phyloP scores from a whole-genome alignment of 2,888 invertebrate genomes.

The Malthinus flaveolus region DNA sequence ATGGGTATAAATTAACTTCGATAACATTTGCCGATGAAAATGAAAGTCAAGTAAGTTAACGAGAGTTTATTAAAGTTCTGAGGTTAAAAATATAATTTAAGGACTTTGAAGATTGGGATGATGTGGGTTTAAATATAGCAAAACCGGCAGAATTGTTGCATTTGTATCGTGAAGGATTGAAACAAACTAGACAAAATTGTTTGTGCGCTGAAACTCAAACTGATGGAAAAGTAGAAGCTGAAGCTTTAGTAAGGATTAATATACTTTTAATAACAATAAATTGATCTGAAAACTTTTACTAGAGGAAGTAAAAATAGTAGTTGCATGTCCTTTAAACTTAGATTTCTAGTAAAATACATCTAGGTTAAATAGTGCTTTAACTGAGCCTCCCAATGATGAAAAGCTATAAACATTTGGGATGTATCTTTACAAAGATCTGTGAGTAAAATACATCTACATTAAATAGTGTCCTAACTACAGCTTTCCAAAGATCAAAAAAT shows the following conservation, averaged over 20 bases:
- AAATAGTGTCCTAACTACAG: no score
- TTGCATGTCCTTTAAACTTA: no score
- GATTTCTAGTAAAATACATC: no score
- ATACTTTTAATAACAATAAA: constrained; percentile 12
- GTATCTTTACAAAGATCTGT: no score
- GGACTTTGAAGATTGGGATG: constrained; percentile 93
- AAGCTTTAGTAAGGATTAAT: constrained; percentile 5
- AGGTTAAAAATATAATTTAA: constrained; percentile 41
- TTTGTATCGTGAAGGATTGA: constrained; percentile 64
- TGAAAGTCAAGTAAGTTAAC: constrained; percentile 70
- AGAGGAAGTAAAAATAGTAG: no score
- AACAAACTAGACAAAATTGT: constrained; percentile 55
- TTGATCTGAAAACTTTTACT: no score
- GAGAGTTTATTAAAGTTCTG: neutral
- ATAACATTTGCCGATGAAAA: constrained; percentile 92
- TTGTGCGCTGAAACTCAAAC: constrained; percentile 56
- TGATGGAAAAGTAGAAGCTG: constrained; percentile 40
- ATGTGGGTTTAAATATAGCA: constrained; percentile 84
- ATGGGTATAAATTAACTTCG: constrained; percentile 83
- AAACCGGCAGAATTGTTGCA: constrained; percentile 76
- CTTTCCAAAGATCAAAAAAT: no score
- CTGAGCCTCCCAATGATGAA: no score
- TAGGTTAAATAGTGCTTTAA: no score
- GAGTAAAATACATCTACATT: no score
- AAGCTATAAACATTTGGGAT: no score